Evolutionary conservation across 1,140 invertebrate genomes (phyloP).

Genomic region (Centruroides sculpturatus): DNA sequence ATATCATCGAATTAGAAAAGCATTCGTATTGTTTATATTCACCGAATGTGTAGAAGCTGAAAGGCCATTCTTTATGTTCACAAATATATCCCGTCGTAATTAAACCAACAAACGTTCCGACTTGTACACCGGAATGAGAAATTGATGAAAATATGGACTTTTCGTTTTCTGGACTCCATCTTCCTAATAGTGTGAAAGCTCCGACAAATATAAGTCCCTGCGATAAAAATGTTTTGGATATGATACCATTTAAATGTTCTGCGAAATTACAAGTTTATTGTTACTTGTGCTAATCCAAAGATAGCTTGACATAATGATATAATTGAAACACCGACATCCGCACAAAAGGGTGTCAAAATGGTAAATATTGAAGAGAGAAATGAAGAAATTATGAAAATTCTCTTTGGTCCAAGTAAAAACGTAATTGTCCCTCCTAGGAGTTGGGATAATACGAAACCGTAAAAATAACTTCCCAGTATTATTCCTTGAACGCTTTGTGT

Average conservation of each 20-base stretch:
- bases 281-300: conserved; percentile 30
- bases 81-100: conserved; percentile 7
- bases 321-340: conserved; percentile 29
- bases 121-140: not conserved
- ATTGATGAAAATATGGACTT: not conserved
- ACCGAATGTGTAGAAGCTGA: conserved; percentile 16
- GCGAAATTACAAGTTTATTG: not conserved
- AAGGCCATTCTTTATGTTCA: conserved; percentile 12
- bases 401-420: conserved; percentile 62
- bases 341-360: conserved; percentile 52
- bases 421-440: conserved; percentile 61
- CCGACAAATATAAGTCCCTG: not conserved
- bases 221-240: not conserved
- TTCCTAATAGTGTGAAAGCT: not conserved
- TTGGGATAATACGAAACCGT: conserved; percentile 67
- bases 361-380: conserved; percentile 63
- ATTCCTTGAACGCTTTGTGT: conserved; percentile 57
- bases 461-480: conserved; percentile 67
- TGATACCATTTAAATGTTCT: no score
- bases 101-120: conserved; percentile 7
- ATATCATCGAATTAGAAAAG: conserved; percentile 26
- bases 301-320: conserved; percentile 27
- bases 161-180: conserved; percentile 1
- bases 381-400: conserved; percentile 67
- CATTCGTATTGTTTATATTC: not conserved